Conservation (phyloP, 2,113 vertebrate species). For the Cinclus mexicanus region DNA sequence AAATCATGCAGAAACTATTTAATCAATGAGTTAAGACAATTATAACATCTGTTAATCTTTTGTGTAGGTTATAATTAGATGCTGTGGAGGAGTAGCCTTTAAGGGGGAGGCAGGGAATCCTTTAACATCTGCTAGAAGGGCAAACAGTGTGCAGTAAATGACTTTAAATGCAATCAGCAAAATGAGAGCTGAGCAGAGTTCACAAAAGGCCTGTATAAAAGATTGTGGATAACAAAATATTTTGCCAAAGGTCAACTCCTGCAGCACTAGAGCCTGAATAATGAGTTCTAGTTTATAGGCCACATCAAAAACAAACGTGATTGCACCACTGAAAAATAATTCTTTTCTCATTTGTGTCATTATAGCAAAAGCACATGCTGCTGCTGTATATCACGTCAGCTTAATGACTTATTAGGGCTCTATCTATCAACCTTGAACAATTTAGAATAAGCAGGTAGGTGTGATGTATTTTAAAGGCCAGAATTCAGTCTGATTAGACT, state of each 20-base stretch:
- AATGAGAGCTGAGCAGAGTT: conserved; percentile 56
- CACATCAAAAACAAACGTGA: conserved; percentile 37
- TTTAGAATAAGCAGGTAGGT: conserved; percentile 21
- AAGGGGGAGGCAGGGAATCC: conserved; percentile 63
- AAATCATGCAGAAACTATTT: conserved; percentile 81
- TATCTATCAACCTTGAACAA: conserved; percentile 30
- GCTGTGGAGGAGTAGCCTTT: conserved; percentile 75
- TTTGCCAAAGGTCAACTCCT: conserved; percentile 68
- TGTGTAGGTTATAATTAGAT: conserved; percentile 80
- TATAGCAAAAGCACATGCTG: conserved; percentile 38
- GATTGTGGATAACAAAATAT: conserved; percentile 67
- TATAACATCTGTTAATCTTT: conserved; percentile 86
- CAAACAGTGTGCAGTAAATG: conserved; percentile 62
- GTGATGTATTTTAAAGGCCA: conserved; percentile 5
- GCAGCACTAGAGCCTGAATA: conserved; percentile 27
- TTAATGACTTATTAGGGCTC: conserved; percentile 51
- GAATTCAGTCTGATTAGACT: conserved; percentile 10
- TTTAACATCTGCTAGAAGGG: conserved; percentile 79
- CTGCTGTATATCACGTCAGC: conserved; percentile 21
- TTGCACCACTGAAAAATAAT: conserved; percentile 48
- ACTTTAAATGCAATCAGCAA: conserved; percentile 65
- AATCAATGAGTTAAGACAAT: conserved; percentile 82
- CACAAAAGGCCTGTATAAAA: conserved; percentile 61
- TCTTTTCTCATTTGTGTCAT: conserved; percentile 46
- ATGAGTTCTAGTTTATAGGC: conserved; percentile 49